A percentile compares a stretch with the other conserved stretches of the same genome.
Evolutionary conservation across 35 echinoderm and acorn worm species (phyloP).

Genomic region (Holothuria glaberrima): DNA sequence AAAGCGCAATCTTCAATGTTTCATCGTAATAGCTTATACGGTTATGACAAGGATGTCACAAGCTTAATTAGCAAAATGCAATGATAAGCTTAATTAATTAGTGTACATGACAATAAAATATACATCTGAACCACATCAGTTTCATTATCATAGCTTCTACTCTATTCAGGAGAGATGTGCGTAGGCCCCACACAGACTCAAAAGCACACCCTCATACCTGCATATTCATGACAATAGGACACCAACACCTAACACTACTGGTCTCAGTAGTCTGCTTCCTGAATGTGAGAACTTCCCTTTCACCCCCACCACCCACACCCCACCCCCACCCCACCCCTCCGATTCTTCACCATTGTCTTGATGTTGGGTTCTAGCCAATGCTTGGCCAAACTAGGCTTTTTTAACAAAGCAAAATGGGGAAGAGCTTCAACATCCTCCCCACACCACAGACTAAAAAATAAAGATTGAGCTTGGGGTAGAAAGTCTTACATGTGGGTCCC

Average conservation of each 20-base stretch:
- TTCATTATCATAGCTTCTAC: neutral
- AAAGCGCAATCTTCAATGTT: slow-evolving; percentile 5
- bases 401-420: too few species aligned
- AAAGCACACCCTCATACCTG: neutral
- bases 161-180: neutral
- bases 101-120: neutral
- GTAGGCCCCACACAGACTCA: neutral
- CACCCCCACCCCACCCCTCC: too few species aligned
- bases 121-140: neutral
- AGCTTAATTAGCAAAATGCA: neutral
- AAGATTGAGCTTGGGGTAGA: too few species aligned
- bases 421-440: too few species aligned
- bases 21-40: neutral
- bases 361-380: too few species aligned
- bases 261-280: neutral
- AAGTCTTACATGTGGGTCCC: too few species aligned
- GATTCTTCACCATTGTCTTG: too few species aligned
- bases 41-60: neutral
- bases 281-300: neutral
- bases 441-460: too few species aligned
- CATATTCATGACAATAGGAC: neutral
- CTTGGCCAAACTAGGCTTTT: too few species aligned
- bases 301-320: too few species aligned
- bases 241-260: neutral
- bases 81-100: neutral